Percentiles rank a stretch among this genome's conserved stretches.
phyloP scores from a whole-genome alignment of 2,113 vertebrate genomes.

The Rhinogobius similis region DNA sequence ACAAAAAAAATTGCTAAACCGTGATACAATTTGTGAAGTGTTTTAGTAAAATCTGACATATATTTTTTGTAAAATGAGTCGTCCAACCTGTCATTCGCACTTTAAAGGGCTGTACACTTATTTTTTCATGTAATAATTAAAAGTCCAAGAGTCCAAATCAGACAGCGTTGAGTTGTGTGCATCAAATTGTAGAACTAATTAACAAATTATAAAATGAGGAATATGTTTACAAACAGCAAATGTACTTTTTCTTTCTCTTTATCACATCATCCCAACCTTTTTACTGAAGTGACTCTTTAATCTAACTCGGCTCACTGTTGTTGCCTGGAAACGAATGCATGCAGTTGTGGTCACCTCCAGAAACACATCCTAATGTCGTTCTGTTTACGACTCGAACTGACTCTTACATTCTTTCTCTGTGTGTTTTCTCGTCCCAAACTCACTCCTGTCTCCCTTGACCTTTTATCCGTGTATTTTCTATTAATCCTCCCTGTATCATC shows the following conservation, averaged over 20 bases:
- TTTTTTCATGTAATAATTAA: too few species aligned
- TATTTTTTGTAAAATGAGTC: too few species aligned
- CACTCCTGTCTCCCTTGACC: background rate
- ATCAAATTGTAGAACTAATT: too few species aligned
- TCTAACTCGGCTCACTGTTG: background rate
- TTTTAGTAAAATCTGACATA: too few species aligned
- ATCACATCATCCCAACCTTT: background rate
- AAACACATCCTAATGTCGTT: slow-evolving; percentile 20
- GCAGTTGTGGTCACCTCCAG: slow-evolving; percentile 38
- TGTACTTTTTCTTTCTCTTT: background rate
- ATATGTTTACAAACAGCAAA: background rate
- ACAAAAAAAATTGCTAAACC: too few species aligned
- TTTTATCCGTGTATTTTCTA: background rate
- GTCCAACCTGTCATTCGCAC: too few species aligned
- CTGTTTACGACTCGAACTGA: slow-evolving; percentile 37
- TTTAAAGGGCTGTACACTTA: too few species aligned
- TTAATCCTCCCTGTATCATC: background rate
- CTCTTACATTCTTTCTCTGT: background rate
- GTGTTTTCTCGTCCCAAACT: background rate
- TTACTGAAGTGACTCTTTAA: background rate
- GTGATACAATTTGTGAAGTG: too few species aligned
- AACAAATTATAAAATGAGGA: too few species aligned
- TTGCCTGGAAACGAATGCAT: slow-evolving; percentile 33
- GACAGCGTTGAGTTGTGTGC: too few species aligned
- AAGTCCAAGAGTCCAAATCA: too few species aligned